phyloP scores from a whole-genome alignment of 35 echinoderm and acorn worm species.

The Apostichopus californicus region DNA sequence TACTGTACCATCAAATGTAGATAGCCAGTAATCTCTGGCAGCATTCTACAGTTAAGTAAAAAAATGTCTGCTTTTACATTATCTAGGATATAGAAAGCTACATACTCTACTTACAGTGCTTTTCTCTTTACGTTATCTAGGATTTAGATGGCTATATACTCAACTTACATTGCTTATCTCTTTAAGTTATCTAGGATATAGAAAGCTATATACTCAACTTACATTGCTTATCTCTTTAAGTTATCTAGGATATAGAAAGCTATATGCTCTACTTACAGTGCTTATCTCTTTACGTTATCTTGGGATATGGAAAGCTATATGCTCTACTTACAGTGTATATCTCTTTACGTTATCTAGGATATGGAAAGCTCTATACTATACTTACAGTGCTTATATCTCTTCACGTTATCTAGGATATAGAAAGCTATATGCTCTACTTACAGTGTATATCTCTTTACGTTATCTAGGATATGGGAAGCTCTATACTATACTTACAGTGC shows the following conservation, averaged over 20 bases:
- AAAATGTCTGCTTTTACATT: too few relatives aligned
- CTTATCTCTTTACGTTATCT: not conserved
- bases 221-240: slow-evolving; percentile 38
- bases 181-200: not conserved
- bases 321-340: slow-evolving; percentile 4
- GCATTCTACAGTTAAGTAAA: too few relatives aligned
- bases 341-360: not conserved
- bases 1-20: too few relatives aligned
- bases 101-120: not conserved
- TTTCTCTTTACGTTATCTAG: not conserved
- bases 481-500: not conserved
- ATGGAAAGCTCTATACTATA: not conserved
- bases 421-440: not conserved
- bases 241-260: too few relatives aligned
- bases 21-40: too few relatives aligned
- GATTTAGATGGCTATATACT: too few relatives aligned
- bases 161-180: slow-evolving; percentile 24
- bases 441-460: not conserved
- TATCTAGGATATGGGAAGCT: too few relatives aligned
- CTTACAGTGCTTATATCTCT: slow-evolving; percentile 33
- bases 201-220: not conserved
- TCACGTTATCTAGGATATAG: too few relatives aligned
- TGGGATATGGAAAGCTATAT: too few relatives aligned
- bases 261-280: not conserved
- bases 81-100: too few relatives aligned